These are phyloP conservation scores for Apocheima hispidaria DNA, from an alignment of 2,888 invertebrate genomes.

Conservation along the genomic window DNA sequence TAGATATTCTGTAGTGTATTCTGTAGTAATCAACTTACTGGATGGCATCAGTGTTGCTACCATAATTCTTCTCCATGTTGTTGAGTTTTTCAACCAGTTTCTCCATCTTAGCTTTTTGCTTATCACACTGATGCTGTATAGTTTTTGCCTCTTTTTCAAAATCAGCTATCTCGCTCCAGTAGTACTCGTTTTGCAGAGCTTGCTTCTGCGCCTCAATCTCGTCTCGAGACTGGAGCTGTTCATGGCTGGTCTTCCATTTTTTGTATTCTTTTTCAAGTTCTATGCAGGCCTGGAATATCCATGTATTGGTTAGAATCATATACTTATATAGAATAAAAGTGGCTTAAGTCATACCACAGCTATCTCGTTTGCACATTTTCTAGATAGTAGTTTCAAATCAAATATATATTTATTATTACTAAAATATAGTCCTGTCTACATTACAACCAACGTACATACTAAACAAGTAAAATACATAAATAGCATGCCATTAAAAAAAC, in stretches of 20 bases:
- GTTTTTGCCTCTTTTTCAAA: conserved; percentile 63
- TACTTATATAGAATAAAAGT: not conserved
- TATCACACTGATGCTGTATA: conserved; percentile 76
- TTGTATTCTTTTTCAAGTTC: conserved; percentile 79
- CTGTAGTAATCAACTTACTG: conserved; percentile 65
- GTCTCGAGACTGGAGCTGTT: conserved; percentile 84
- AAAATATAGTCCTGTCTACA: too few species aligned
- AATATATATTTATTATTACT: too few species aligned
- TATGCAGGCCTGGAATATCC: conserved; percentile 61
- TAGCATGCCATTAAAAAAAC: too few species aligned
- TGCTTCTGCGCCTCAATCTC: conserved; percentile 78
- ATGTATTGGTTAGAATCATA: not conserved
- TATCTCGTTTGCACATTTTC: too few species aligned
- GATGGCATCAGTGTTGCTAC: conserved; percentile 70
- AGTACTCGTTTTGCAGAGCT: conserved; percentile 85
- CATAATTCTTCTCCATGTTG: conserved; percentile 67
- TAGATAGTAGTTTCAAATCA: not conserved
- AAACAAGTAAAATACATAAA: too few species aligned
- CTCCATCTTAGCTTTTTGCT: conserved; percentile 72
- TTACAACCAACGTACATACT: too few species aligned
- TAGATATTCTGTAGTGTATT: not conserved
- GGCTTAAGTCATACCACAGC: too few species aligned
- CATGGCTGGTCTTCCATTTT: conserved; percentile 84
- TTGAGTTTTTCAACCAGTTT: conserved; percentile 67
- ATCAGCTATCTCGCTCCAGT: conserved; percentile 80